phyloP scores from a whole-genome alignment of 2,797 vertebrate genomes.

The Periparus ater region DNA sequence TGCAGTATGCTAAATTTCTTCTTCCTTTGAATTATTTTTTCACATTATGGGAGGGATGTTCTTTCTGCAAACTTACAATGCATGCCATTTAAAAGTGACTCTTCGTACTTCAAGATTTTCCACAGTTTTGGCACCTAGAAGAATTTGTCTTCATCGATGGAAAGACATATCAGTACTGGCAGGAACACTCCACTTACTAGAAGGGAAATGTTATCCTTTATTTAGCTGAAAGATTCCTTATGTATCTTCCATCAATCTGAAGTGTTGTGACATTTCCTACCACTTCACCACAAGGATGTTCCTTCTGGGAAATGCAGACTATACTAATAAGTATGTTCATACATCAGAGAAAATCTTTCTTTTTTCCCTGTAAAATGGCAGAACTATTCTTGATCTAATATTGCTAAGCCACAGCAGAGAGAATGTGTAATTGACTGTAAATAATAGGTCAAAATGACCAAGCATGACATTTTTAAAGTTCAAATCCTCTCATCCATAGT shows the following conservation, averaged over 20 bases:
- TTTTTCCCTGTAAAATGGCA: not conserved
- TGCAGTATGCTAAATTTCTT: not conserved
- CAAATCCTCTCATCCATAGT: conserved; percentile 23
- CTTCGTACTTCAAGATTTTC: not conserved
- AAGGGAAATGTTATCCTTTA: conserved; percentile 33
- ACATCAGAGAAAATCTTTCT: not conserved
- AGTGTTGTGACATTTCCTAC: conserved; percentile 29
- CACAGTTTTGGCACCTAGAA: not conserved
- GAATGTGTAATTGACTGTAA: conserved; percentile 41
- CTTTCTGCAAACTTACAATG: not conserved
- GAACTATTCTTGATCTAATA: conserved; percentile 27
- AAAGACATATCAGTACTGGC: not conserved
- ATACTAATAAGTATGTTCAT: conserved; percentile 10
- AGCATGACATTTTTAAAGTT: conserved; percentile 58
- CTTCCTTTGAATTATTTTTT: not conserved
- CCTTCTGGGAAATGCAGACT: conserved; percentile 42
- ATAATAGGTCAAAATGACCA: conserved; percentile 48
- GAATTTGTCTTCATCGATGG: not conserved
- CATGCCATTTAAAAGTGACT: not conserved
- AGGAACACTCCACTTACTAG: not conserved
- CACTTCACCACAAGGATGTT: not conserved
- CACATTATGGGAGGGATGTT: not conserved
- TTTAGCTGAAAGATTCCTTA: conserved; percentile 33
- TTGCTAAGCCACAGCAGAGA: not conserved
- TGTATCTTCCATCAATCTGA: conserved; percentile 1